Conservation (phyloP, 1,140 invertebrate genomes). For the Trichonephila clavipes region DNA sequence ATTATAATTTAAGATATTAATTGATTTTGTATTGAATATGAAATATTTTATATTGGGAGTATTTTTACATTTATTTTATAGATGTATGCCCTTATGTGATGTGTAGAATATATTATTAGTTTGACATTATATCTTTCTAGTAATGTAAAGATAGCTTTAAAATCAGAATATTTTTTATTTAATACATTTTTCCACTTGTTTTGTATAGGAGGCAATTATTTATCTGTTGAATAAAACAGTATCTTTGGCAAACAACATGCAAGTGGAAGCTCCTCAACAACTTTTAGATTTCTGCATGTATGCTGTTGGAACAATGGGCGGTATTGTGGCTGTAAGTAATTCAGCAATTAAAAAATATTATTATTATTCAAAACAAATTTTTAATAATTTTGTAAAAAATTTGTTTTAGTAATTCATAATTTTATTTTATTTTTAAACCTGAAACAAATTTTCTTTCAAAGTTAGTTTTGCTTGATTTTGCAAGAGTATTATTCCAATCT, state of each 20-base stretch:
- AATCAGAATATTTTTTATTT: background rate
- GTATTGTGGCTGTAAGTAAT: slow-evolving; percentile 78
- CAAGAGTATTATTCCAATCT: too few species aligned
- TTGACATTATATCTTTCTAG: background rate
- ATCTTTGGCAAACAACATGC: slow-evolving; percentile 77
- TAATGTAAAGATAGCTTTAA: background rate
- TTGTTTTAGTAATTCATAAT: too few species aligned
- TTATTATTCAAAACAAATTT: too few species aligned
- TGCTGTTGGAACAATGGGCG: slow-evolving; percentile 79
- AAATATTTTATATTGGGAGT: background rate
- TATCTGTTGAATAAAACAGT: slow-evolving; percentile 78
- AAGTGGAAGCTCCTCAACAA: slow-evolving; percentile 79
- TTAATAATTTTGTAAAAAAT: too few species aligned
- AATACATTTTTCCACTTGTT: background rate
- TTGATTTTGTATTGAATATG: background rate
- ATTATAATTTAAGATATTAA: too few species aligned
- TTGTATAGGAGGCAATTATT: slow-evolving; percentile 77
- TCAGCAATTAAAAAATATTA: too few species aligned
- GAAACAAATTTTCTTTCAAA: too few species aligned
- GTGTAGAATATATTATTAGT: background rate
- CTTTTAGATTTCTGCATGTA: slow-evolving; percentile 79
- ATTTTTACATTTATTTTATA: background rate
- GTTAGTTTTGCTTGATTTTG: too few species aligned
- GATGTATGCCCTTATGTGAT: background rate
- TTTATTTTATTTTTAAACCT: too few species aligned